These are phyloP conservation scores for Myiozetetes cayanensis DNA, from an alignment of 2,113 vertebrate genomes.

Conservation along the genomic window DNA sequence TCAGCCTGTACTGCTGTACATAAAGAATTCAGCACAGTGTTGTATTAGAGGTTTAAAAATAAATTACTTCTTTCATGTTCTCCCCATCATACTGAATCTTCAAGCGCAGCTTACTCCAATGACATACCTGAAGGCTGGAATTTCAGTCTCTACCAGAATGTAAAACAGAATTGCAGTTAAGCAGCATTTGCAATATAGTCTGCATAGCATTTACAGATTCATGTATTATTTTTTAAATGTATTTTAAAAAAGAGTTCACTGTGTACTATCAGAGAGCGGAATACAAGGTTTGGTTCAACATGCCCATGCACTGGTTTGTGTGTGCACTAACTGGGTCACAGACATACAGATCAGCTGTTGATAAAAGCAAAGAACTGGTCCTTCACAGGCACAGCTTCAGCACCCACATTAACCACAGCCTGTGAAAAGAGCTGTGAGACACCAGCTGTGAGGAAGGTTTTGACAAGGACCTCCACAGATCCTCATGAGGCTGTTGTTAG, in stretches of 20 bases:
- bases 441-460: background rate
- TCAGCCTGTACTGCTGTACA: background rate
- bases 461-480: background rate
- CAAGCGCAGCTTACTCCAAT: background rate
- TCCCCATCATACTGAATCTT: background rate
- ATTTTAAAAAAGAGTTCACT: background rate
- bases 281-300: background rate
- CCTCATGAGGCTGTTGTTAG: background rate
- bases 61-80: background rate
- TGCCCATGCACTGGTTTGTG: accelerated
- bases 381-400: background rate
- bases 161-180: background rate
- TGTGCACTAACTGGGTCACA: background rate
- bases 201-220: background rate
- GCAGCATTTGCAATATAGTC: background rate
- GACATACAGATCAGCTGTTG: background rate
- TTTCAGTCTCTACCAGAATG: background rate
- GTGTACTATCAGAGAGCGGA: background rate
- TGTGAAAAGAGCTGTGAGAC: background rate
- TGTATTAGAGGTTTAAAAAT: background rate
- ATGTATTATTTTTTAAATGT: background rate
- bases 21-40: background rate
- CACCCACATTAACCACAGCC: background rate
- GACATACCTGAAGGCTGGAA: background rate
- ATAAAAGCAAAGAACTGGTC: background rate